These are phyloP conservation scores for Trichogramma evanescens DNA, from an alignment of 2,888 invertebrate genomes.

Conservation along the genomic window DNA sequence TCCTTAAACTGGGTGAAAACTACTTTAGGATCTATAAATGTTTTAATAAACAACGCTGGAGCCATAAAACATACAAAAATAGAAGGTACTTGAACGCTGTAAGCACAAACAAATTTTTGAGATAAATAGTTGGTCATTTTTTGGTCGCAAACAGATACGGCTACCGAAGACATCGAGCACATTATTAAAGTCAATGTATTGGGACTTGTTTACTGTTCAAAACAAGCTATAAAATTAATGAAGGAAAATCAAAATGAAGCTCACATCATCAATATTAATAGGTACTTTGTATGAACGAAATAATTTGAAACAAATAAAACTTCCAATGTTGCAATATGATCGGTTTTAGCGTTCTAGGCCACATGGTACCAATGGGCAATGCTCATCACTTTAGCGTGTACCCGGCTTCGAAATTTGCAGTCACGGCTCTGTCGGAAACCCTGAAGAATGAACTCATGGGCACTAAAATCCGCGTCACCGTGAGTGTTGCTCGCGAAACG, in stretches of 20 bases:
- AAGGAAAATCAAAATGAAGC: constrained; percentile 23
- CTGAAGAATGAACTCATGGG: constrained; percentile 51
- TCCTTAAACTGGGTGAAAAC: constrained; percentile 51
- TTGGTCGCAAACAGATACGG: background rate
- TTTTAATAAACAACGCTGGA: constrained; percentile 58
- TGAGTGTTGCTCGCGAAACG: background rate
- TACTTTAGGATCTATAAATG: constrained; percentile 52
- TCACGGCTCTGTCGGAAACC: constrained; percentile 54
- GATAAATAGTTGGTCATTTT: background rate
- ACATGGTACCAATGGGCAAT: constrained; percentile 45
- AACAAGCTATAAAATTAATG: constrained; percentile 25
- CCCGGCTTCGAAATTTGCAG: constrained; percentile 54
- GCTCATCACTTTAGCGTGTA: constrained; percentile 47
- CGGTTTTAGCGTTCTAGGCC: constrained; percentile 42
- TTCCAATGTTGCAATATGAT: background rate
- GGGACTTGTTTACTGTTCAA: constrained; percentile 27
- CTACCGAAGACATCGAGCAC: constrained; percentile 15
- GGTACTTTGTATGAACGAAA: constrained; percentile 9
- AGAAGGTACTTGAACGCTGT: background rate
- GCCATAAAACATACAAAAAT: constrained; percentile 26
- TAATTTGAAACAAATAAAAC: background rate
- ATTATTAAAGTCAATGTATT: constrained; percentile 25
- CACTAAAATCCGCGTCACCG: constrained; percentile 15
- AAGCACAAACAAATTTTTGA: background rate
- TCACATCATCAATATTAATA: constrained; percentile 26